phyloP scores from a whole-genome alignment of 1,140 invertebrate species.

The Drosophila pruinosa region DNA sequence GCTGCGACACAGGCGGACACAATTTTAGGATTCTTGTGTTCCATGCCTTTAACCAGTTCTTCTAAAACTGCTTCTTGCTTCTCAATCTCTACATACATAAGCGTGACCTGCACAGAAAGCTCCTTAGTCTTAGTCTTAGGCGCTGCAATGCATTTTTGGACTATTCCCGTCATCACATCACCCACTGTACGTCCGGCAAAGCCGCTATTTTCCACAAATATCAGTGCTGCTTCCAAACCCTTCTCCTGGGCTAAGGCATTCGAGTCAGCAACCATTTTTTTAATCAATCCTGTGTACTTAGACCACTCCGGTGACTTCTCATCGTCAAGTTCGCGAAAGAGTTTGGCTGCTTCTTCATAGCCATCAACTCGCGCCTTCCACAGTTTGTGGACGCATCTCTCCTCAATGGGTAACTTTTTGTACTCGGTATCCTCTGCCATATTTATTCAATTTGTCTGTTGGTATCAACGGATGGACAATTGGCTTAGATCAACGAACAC shows the following conservation, averaged over 20 bases:
- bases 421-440: constrained; percentile 97
- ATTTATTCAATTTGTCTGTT: not conserved
- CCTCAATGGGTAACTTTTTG: constrained; percentile 95
- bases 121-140: constrained; percentile 96
- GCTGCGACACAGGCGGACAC: constrained; percentile 92
- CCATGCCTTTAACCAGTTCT: constrained; percentile 96
- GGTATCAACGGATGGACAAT: not conserved
- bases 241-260: constrained; percentile 98
- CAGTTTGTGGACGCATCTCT: constrained; percentile 95
- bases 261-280: constrained; percentile 97
- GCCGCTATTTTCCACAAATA: constrained; percentile 95
- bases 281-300: constrained; percentile 95
- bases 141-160: constrained; percentile 95
- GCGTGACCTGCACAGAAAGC: constrained; percentile 92
- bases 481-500: constrained; percentile 1
- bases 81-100: constrained; percentile 98
- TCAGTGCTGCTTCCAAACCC: constrained; percentile 94
- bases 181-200: constrained; percentile 92
- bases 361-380: constrained; percentile 97
- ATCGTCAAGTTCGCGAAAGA: constrained; percentile 93
- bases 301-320: constrained; percentile 97
- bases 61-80: constrained; percentile 96
- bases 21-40: constrained; percentile 98
- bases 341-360: constrained; percentile 96
- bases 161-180: constrained; percentile 95